Evolutionary conservation across 2,113 vertebrate genomes (phyloP), one percentile per base, ranked within the genome.

Genomic region (Pseudonaja textilis): DNA sequence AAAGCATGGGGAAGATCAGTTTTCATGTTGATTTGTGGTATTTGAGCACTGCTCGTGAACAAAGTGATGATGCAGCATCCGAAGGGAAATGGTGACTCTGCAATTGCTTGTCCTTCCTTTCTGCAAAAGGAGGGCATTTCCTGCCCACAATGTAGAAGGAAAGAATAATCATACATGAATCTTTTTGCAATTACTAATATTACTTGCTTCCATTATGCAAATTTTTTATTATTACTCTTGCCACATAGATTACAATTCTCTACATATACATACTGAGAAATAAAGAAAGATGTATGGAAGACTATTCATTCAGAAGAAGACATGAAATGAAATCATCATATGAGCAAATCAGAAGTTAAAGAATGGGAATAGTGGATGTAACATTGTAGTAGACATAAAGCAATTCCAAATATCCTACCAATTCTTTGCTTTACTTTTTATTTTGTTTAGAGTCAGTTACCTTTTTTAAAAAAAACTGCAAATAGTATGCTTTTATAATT

Each of bases 41-140:
- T 61, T 81, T 52, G 42, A 50, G n/a, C 69, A 39, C 47, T 56
- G 59, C 52, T 56, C 25, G 22, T 61, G 74, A 92, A 52, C 88
- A 93, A 93, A 92, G 3, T 85, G 64, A 92, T 89, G 64, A 92
- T 89, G 42, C 39, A 89, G 92, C 96, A 95, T 94, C 93, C 93
- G 61, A 96, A 96, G 95, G 88, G 61, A 69, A 96, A 93, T 0
- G 50, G 91, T 97, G 96, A 97, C 95, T 95, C 94, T 93, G 97
- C 95, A 95, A 1, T 95, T 95, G 87, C 90, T 92, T 93, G 87
- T 89, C 94, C 88, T 85, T 91, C n/a, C 55, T 26, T 94, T 94
- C 93, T 81, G 69, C 0, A 0, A n/a, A 87, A 42, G 29, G 4
- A 54, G 2, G 0, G 1, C 56, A 52, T 94, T 69, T 87, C 29